Percentiles rank a stretch among this genome's conserved stretches.
Conservation (phyloP, 2,113 vertebrate genomes). For the Sebastes schlegelii region DNA sequence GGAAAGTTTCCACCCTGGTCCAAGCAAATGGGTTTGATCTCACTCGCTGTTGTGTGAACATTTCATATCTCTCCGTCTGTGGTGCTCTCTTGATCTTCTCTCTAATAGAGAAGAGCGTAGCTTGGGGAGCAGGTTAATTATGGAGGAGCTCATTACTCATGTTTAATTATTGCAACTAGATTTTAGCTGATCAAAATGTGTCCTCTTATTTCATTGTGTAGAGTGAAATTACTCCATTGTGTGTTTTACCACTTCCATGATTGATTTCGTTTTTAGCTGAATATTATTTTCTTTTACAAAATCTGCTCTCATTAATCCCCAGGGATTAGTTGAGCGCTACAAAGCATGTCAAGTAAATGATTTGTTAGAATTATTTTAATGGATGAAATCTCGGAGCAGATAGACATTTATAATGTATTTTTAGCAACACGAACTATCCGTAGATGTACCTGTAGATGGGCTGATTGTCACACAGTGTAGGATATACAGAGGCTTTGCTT, state of each 20-base stretch:
- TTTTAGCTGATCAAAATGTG: conserved; percentile 62
- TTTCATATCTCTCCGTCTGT: conserved; percentile 48
- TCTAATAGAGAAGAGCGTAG: conserved; percentile 49
- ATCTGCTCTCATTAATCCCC: conserved; percentile 1
- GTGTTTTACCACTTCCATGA: conserved; percentile 24
- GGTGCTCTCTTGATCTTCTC: conserved; percentile 54
- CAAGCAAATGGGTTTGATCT: conserved; percentile 59
- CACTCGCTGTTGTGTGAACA: conserved; percentile 47
- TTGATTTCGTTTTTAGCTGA: conserved; percentile 41
- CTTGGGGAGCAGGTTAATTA: conserved; percentile 70
- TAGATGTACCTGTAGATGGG: conserved; percentile 17
- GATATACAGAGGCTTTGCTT: conserved; percentile 41
- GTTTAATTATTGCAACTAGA: conserved; percentile 70
- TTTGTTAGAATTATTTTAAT: neutral
- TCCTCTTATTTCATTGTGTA: conserved; percentile 41
- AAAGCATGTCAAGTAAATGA: conserved; percentile 7
- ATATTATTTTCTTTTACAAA: conserved; percentile 33
- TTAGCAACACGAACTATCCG: neutral
- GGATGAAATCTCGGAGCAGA: neutral
- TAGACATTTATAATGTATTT: conserved; percentile 3
- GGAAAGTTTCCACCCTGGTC: conserved; percentile 61
- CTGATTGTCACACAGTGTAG: conserved; percentile 21
- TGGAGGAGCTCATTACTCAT: conserved; percentile 67
- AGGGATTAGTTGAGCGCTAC: neutral
- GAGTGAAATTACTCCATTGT: conserved; percentile 41